Conservation (phyloP, 2,888 invertebrate species). For the Scaptodrosophila latifasciaeformis region DNA sequence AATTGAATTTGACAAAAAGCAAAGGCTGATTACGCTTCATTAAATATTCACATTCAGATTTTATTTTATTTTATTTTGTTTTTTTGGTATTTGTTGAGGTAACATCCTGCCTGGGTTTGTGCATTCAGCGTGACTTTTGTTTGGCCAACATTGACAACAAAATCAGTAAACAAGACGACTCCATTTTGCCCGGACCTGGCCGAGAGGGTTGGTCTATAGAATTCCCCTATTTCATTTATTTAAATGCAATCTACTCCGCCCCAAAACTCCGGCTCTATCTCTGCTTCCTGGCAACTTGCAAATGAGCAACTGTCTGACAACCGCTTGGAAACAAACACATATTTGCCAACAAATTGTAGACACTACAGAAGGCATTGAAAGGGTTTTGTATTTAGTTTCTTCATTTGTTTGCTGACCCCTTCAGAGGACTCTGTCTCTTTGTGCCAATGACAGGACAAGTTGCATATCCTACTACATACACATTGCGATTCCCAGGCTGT, state of each 20-base stretch:
- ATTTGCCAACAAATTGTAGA: too few species aligned
- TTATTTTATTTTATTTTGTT: too few species aligned
- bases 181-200: neutral
- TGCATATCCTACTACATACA: neutral
- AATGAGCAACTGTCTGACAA: too few species aligned
- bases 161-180: neutral
- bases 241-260: constrained; percentile 47
- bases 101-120: constrained; percentile 41
- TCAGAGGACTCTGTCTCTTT: too few species aligned
- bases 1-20: too few species aligned
- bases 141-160: too few species aligned
- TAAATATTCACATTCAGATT: too few species aligned
- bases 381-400: neutral
- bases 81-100: constrained; percentile 45
- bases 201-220: constrained; percentile 27
- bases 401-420: neutral
- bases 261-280: constrained; percentile 11
- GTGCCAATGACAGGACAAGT: too few species aligned
- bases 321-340: neutral
- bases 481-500: constrained; percentile 3
- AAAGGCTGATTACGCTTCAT: too few species aligned
- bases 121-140: too few species aligned
- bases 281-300: too few species aligned
- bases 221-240: constrained; percentile 41
- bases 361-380: too few species aligned